Evolutionary conservation across 1,140 invertebrate species (phyloP).

Genomic region (Drosophila sucinea): DNA sequence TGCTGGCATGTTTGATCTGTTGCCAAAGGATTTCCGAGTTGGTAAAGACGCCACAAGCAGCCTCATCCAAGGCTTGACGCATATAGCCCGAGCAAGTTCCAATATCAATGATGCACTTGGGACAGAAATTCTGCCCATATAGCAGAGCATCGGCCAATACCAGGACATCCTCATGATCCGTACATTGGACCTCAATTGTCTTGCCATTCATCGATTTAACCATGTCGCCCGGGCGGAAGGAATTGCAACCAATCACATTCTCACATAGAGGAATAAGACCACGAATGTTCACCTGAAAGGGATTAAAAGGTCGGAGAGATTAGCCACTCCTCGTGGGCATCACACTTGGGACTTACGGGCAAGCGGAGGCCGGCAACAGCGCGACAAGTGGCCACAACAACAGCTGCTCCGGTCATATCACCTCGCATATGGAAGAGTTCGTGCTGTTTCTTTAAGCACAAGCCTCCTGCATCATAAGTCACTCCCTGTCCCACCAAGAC

Average conservation of each 20-base stretch:
- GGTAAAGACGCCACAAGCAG: conserved; percentile 92
- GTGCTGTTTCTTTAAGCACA: conserved; percentile 82
- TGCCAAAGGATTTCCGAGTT: conserved; percentile 88
- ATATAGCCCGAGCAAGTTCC: conserved; percentile 93
- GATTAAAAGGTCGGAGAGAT: no score
- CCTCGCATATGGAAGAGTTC: conserved; percentile 90
- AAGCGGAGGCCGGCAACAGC: conserved; percentile 89
- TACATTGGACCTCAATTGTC: conserved; percentile 94
- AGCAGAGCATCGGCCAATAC: conserved; percentile 94
- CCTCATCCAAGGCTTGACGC: conserved; percentile 88
- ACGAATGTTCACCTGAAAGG: conserved; percentile 86
- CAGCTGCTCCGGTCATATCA: conserved; percentile 96
- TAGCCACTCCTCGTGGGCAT: no score
- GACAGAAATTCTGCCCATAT: conserved; percentile 88
- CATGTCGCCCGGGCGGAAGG: conserved; percentile 94
- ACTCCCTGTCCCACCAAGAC: conserved; percentile 94
- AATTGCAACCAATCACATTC: conserved; percentile 92
- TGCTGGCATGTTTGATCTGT: conserved; percentile 87
- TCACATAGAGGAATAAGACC: conserved; percentile 92
- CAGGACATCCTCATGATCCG: conserved; percentile 95
- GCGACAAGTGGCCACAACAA: conserved; percentile 89
- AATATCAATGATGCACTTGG: conserved; percentile 88
- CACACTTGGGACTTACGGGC: conserved; percentile 78
- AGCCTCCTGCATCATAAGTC: conserved; percentile 95
- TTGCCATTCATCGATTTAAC: conserved; percentile 93